Evolutionary conservation across 2,888 invertebrate genomes (phyloP), one percentile per base, ranked within the genome.

Genomic region (Tachina lurida): DNA sequence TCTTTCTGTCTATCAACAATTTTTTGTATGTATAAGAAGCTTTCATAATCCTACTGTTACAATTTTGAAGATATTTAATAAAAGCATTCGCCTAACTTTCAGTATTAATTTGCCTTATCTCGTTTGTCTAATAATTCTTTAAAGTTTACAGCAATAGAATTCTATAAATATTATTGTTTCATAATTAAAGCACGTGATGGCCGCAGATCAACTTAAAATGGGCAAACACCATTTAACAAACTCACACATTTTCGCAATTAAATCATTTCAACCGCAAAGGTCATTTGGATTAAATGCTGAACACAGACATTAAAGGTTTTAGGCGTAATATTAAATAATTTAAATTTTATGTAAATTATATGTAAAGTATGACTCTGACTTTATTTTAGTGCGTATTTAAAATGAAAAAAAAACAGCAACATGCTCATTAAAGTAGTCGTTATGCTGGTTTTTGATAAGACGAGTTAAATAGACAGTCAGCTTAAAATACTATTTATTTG

Each of bases 401-500:
- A 45, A 65, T 45, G 17, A 56, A 56, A 56, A n/a, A 49, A 7
- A n/a, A 17, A 52, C 13, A 67, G 31, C 49, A 68, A 52, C 10
- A 19, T 52, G 31, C 31, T 31, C 7, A 31, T 31, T 31, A 31
- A 31, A 60, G 8, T 60, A 3, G 5, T 1, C 52, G 12, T 54
- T 65, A 54, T 75, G 22, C 49, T 31, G 54, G 22, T 31, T 22
- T 71, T 58, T 13, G 15, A 49, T 54, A 79, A 56, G 22, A 19
- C 41, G 65, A 73, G 73, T 80, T 63, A 10, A 17, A 19, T 12
- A 31, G 22, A 58, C 39, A 4, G 70, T 39, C 31, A 8, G 13
- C 13, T n/a, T 58, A 47, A 58, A 58, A 65, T 65, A 80, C 45
- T 80, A 74, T 74, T 73, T 80, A 65, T 65, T 5, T 58, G 65